Evolutionary conservation across 2,113 vertebrate genomes (phyloP).

Genomic region (Erythrolamprus reginae): DNA sequence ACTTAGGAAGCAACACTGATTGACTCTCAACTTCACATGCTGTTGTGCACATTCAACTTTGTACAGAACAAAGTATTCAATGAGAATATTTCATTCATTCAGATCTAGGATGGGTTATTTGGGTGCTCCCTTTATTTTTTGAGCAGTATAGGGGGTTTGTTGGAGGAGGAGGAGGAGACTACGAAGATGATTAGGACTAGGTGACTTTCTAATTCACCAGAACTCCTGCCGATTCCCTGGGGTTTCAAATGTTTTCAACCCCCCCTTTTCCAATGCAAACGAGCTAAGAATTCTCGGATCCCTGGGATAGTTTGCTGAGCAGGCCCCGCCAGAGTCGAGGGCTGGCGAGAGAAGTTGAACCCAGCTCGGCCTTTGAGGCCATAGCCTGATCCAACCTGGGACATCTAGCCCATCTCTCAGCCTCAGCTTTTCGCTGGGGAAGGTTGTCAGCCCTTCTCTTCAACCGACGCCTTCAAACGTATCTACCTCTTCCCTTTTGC

Average conservation of each 20-base stretch:
- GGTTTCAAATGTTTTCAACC: not conserved
- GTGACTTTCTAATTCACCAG: not conserved
- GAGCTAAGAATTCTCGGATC: not conserved
- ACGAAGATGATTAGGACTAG: not conserved
- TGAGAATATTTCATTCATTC: too few relatives aligned
- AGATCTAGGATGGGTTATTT: too few relatives aligned
- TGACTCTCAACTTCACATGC: too few relatives aligned
- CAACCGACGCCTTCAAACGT: not conserved
- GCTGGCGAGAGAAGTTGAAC: not conserved
- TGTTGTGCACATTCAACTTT: too few relatives aligned
- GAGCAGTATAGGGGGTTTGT: too few relatives aligned
- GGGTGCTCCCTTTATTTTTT: too few relatives aligned
- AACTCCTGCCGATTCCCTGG: not conserved
- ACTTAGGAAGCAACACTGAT: too few relatives aligned
- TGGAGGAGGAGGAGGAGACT: too few relatives aligned
- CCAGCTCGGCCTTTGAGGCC: not conserved
- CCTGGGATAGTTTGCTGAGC: not conserved
- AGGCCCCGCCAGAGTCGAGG: too few relatives aligned
- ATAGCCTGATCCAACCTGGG: not conserved
- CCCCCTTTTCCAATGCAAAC: not conserved
- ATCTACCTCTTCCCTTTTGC: not conserved
- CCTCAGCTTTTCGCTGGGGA: not conserved
- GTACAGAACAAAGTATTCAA: too few relatives aligned
- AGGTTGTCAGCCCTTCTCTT: not conserved
- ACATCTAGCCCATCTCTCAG: fast-evolving